phyloP scores from a whole-genome alignment of 2,888 invertebrate species.

The Pseudococcus viburni region DNA sequence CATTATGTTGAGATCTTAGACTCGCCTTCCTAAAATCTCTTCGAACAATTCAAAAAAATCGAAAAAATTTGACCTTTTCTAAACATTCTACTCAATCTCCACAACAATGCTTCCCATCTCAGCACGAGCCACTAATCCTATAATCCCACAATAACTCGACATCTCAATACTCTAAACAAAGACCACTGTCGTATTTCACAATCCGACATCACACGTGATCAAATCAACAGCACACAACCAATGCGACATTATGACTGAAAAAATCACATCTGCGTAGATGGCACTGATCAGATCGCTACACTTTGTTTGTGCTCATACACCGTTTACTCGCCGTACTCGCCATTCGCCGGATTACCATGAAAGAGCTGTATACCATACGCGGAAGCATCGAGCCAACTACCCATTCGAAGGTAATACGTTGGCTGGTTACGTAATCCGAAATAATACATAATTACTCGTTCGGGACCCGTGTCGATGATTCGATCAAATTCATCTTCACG shows the following conservation, averaged over 20 bases:
- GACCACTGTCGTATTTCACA: not conserved
- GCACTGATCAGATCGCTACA: slow-evolving; percentile 19
- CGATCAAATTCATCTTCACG: slow-evolving; percentile 10
- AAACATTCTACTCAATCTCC: too few relatives aligned
- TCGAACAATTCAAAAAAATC: too few relatives aligned
- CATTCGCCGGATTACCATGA: slow-evolving; percentile 26
- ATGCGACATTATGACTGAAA: not conserved
- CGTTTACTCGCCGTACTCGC: slow-evolving; percentile 15
- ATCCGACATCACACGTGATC: not conserved
- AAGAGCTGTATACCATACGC: slow-evolving; percentile 42
- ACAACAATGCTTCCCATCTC: too few relatives aligned
- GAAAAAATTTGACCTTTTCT: too few relatives aligned
- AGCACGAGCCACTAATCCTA: too few relatives aligned
- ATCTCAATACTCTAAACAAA: not conserved
- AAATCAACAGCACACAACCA: not conserved
- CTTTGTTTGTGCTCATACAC: slow-evolving; percentile 34
- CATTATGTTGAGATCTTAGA: too few relatives aligned
- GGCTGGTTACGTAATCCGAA: slow-evolving; percentile 16
- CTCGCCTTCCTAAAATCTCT: too few relatives aligned
- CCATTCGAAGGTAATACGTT: slow-evolving; percentile 31
- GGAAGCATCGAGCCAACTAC: slow-evolving; percentile 15
- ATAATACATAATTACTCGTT: slow-evolving; percentile 36
- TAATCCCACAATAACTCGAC: not conserved
- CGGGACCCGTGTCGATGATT: slow-evolving; percentile 5
- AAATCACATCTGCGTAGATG: slow-evolving; percentile 28